These are phyloP conservation scores for Dicyrtoma fusca DNA, from an alignment of 2,888 invertebrate species.

Conservation along the genomic window DNA sequence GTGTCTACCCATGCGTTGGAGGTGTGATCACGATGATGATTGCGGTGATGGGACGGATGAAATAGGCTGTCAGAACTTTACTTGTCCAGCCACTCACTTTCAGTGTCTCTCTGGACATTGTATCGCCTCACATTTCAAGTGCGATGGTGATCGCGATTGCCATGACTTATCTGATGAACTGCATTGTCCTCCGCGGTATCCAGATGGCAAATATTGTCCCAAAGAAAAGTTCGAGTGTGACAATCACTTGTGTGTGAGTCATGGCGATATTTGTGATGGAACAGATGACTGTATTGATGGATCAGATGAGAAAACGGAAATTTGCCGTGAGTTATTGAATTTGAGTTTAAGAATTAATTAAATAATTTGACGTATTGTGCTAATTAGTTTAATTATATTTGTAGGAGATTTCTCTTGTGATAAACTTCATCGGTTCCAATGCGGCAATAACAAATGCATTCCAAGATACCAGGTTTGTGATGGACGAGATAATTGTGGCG, in stretches of 20 bases:
- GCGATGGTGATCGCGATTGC: constrained; percentile 52
- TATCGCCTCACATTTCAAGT: constrained; percentile 69
- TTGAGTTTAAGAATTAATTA: background rate
- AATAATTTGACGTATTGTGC: background rate
- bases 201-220: constrained; percentile 85
- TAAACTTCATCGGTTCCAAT: constrained; percentile 81
- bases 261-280: constrained; percentile 82
- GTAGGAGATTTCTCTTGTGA: constrained; percentile 81
- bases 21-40: constrained; percentile 44
- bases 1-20: constrained; percentile 76
- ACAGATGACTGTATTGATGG: constrained; percentile 91
- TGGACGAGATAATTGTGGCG: constrained; percentile 89
- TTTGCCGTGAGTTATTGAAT: constrained; percentile 66
- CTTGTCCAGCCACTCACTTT: constrained; percentile 74
- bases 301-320: constrained; percentile 79
- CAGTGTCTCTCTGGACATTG: constrained; percentile 92
- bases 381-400: background rate
- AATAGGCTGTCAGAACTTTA: constrained; percentile 66
- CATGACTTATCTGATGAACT: constrained; percentile 84
- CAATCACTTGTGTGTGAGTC: constrained; percentile 88
- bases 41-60: constrained; percentile 89
- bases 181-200: constrained; percentile 85
- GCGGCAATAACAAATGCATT: constrained; percentile 84
- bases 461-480: constrained; percentile 79
- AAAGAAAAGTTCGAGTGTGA: constrained; percentile 88